phyloP scores from a whole-genome alignment of 2,888 invertebrate species.

The Lepidocyrtoides sp. region DNA sequence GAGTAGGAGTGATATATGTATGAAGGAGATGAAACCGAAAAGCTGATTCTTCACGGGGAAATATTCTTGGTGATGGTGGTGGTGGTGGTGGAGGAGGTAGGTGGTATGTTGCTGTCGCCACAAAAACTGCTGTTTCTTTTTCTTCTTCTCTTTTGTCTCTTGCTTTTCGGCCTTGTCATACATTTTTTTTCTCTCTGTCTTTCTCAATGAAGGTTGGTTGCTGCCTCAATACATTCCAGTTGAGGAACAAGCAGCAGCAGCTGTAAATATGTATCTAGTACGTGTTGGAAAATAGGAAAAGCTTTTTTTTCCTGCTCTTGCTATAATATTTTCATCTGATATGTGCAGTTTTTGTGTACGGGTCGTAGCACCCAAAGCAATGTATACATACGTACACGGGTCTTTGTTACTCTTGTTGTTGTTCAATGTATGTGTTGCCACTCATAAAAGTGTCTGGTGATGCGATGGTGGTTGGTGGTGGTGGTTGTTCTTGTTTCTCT shows the following conservation, averaged over 20 bases:
- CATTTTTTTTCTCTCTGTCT: slow-evolving; percentile 32
- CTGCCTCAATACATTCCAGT: not conserved
- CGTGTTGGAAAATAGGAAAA: not conserved
- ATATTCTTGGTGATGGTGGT: not conserved
- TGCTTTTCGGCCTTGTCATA: slow-evolving; percentile 46
- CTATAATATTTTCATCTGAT: too few species aligned
- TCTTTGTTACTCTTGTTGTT: not conserved
- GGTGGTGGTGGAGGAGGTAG: not conserved
- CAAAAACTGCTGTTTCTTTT: not conserved
- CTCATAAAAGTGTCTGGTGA: slow-evolving; percentile 80
- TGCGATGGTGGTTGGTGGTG: slow-evolving; percentile 40
- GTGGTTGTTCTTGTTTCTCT: slow-evolving; percentile 77
- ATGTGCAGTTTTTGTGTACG: not conserved
- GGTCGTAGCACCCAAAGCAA: slow-evolving; percentile 28
- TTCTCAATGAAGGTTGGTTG: not conserved
- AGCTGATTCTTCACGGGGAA: slow-evolving; percentile 20
- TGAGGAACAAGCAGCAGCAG: not conserved
- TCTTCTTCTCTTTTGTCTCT: slow-evolving; percentile 39
- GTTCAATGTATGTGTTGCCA: not conserved
- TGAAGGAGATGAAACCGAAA: slow-evolving; percentile 5
- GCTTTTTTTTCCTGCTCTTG: slow-evolving; percentile 17
- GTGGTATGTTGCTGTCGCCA: not conserved
- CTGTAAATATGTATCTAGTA: too few species aligned
- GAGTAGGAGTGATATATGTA: not conserved
- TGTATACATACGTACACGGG: not conserved